Base-by-base conservation (phyloP, 1,140 invertebrate species). In the Drosophila ananassae region DNA sequence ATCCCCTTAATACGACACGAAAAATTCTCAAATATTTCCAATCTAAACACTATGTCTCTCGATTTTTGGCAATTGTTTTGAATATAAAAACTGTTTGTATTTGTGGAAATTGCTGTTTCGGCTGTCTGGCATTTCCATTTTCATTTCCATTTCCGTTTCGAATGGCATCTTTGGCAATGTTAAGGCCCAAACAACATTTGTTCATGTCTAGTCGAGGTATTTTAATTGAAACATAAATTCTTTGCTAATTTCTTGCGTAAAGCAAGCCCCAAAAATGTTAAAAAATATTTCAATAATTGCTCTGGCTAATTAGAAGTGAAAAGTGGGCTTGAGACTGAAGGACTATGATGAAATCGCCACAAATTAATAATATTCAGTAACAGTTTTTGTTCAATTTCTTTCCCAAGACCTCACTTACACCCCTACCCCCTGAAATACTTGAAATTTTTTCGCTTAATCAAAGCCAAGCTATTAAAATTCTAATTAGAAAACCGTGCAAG, bases 141-240 rank as follows among this genome's bases (percentile, higher is more conserved):
- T 68, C 55, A 77, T 69, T 69, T 69, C 62, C 66, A 63, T 67
- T 81, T 81, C 34, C 34, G 34, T 37, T 37, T 37, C 78, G 73
- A 71, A 68, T 67, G 59, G 52, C 77, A 58, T 69, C 61, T 78
- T 79, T 79, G 77, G 57, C 77, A 75, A 51, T 79, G 73, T 60
- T 67, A 28, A 47, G n/a, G 52, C 44, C 48, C 39, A 48, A 71
- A 61, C 50, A 37, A 59, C 71, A 80, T 69, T 73, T 80, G 56
- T 78, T 75, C 50, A 34, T 66, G 57, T 72, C 76, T 62, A 28
- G 74, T 85, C 52, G 28, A 41, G 81, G 77, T 61, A 84, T 85
- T 84, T 84, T 80, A 84, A 84, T 84, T 80, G 80, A 71, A 47
- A 59, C 62, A 80, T 74, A 81, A 84, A 84, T 84, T 85, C 55